phyloP scores from a whole-genome alignment of 2,888 invertebrate genomes.

The Melanotus villosus region DNA sequence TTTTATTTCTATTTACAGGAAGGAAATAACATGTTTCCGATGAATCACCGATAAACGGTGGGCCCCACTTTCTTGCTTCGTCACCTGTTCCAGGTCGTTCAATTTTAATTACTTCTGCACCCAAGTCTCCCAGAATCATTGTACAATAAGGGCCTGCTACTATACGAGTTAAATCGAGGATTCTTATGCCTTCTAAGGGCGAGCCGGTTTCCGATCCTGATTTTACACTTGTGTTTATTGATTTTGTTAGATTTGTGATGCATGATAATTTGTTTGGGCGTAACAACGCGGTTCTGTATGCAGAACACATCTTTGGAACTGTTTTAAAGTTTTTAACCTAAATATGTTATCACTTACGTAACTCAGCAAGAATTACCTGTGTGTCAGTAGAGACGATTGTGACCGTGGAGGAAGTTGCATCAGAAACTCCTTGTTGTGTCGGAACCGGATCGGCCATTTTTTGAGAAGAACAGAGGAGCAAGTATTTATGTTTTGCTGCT shows the following conservation, averaged over 20 bases:
- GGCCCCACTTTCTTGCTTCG: conserved; percentile 94
- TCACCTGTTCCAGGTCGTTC: conserved; percentile 89
- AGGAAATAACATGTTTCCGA: conserved; percentile 86
- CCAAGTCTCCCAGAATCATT: conserved; percentile 93
- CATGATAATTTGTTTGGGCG: neutral
- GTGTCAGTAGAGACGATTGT: conserved; percentile 62
- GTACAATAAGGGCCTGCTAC: conserved; percentile 96
- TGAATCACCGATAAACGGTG: conserved; percentile 82
- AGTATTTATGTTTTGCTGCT: conserved; percentile 41
- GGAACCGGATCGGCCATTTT: conserved; percentile 54
- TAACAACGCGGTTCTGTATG: neutral
- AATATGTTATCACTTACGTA: conserved; percentile 26
- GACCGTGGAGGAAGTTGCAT: conserved; percentile 57
- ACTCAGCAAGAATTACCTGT: conserved; percentile 58
- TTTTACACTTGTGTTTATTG: conserved; percentile 35
- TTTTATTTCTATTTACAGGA: conserved; percentile 94
- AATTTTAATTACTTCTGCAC: conserved; percentile 94
- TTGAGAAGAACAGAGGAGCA: conserved; percentile 18
- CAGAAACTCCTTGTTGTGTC: conserved; percentile 45
- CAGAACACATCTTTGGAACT: neutral
- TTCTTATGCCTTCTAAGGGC: conserved; percentile 79
- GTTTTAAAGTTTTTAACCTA: neutral
- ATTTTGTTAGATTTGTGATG: conserved; percentile 25
- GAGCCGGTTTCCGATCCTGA: conserved; percentile 62
- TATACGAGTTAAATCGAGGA: conserved; percentile 88